A percentile compares a stretch with the other conserved stretches of the same genome.
Evolutionary conservation across 2,888 invertebrate genomes (phyloP).

Genomic region (Acanthococcus lagerstroemiae): DNA sequence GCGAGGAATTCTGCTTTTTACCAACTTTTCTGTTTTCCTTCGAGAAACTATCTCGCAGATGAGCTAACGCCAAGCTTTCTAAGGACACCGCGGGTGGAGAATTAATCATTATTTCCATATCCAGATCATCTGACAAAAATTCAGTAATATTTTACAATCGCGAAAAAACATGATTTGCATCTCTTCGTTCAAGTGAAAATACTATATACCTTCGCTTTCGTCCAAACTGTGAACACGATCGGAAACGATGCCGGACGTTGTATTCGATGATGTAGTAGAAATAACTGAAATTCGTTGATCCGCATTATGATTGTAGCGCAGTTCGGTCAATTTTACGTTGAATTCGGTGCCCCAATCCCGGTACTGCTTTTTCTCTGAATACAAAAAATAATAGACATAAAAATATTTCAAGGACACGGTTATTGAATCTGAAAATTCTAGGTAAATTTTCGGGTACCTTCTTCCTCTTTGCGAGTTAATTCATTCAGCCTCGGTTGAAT

Average conservation of each 20-base stretch:
- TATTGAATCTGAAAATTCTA: not conserved
- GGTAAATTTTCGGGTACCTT: conserved; percentile 13
- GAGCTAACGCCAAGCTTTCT: conserved; percentile 70
- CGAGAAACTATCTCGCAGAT: conserved; percentile 55
- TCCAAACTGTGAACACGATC: conserved; percentile 91
- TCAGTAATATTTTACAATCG: too few relatives aligned
- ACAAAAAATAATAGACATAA: conserved; percentile 7
- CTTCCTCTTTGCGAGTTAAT: conserved; percentile 29
- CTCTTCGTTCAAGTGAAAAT: too few relatives aligned
- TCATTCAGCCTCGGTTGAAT: conserved; percentile 61
- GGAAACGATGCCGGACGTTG: conserved; percentile 92
- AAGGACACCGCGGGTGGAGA: conserved; percentile 75
- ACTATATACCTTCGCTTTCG: conserved; percentile 52
- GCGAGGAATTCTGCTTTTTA: conserved; percentile 11
- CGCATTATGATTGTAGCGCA: conserved; percentile 40
- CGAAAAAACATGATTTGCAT: too few relatives aligned
- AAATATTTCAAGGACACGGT: not conserved
- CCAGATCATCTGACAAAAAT: conserved; percentile 35
- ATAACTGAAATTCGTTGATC: conserved; percentile 83
- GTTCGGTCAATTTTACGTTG: conserved; percentile 32
- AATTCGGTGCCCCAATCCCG: conserved; percentile 47
- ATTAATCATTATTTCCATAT: conserved; percentile 66
- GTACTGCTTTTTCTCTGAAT: conserved; percentile 51
- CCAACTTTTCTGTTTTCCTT: conserved; percentile 31
- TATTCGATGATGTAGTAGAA: conserved; percentile 90